These are phyloP conservation scores for Oxyruncus cristatus DNA, from an alignment of 2,113 vertebrate species.

Conservation along the genomic window DNA sequence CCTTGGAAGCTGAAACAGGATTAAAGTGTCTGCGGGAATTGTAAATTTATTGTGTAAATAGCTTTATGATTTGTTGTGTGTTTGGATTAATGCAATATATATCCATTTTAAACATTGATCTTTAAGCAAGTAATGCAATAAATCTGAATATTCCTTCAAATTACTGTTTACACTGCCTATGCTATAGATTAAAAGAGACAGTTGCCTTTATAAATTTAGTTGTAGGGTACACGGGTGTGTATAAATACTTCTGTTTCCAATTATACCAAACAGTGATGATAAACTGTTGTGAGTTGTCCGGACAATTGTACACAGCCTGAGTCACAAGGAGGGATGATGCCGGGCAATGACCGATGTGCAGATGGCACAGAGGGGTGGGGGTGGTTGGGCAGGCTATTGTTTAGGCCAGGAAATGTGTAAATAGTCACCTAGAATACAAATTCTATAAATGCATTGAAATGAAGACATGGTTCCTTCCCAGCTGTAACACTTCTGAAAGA, in stretches of 20 bases:
- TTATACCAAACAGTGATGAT: slow-evolving; percentile 82
- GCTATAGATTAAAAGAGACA: slow-evolving; percentile 84
- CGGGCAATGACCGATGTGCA: background rate
- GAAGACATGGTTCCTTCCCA: slow-evolving; percentile 69
- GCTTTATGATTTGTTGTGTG: slow-evolving; percentile 67
- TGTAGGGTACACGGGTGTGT: slow-evolving; percentile 57
- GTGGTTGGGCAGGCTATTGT: slow-evolving; percentile 56
- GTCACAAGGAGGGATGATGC: slow-evolving; percentile 25
- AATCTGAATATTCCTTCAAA: slow-evolving; percentile 76
- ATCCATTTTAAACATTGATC: slow-evolving; percentile 77
- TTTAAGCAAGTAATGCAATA: slow-evolving; percentile 69
- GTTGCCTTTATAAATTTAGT: slow-evolving; percentile 82
- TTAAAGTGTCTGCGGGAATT: slow-evolving; percentile 69
- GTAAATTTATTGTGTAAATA: slow-evolving; percentile 75
- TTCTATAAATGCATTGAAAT: slow-evolving; percentile 43
- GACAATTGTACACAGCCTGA: slow-evolving; percentile 66
- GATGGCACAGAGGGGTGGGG: background rate
- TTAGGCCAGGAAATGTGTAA: slow-evolving; percentile 69
- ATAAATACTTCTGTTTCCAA: slow-evolving; percentile 85
- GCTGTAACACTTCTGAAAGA: slow-evolving; percentile 53
- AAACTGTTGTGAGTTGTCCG: slow-evolving; percentile 70
- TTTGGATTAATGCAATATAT: slow-evolving; percentile 75
- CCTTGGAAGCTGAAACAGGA: slow-evolving; percentile 62
- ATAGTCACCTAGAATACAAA: slow-evolving; percentile 43
- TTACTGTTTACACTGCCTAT: slow-evolving; percentile 76